These are phyloP conservation scores for Deroptyus accipitrinus DNA, from an alignment of 2,113 vertebrate genomes.

Conservation along the genomic window DNA sequence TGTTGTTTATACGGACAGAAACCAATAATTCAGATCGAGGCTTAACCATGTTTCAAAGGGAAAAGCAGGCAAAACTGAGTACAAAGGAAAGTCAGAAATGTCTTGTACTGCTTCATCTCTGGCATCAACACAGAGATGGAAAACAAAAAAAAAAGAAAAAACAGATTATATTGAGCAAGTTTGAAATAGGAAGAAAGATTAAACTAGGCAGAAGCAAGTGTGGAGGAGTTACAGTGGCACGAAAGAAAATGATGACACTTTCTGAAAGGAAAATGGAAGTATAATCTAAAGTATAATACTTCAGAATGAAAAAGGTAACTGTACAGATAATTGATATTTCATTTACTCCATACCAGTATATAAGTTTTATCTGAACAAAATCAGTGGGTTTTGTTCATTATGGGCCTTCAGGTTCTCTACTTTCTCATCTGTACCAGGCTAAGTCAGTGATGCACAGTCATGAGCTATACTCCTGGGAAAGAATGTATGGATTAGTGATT, in stretches of 20 bases:
- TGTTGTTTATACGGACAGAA: not conserved
- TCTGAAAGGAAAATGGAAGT: not conserved
- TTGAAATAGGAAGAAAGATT: slow-evolving; percentile 1
- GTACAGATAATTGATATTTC: not conserved
- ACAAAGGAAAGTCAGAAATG: not conserved
- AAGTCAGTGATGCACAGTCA: not conserved
- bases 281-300: not conserved
- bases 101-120: not conserved
- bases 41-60: not conserved
- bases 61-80: not conserved
- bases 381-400: not conserved
- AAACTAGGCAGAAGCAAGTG: not conserved
- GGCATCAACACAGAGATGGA: not conserved
- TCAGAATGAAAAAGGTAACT: not conserved
- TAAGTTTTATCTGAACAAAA: not conserved
- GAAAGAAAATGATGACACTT: not conserved
- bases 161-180: not conserved
- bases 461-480: not conserved
- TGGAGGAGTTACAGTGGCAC: not conserved
- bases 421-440: not conserved
- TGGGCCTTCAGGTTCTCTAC: not conserved
- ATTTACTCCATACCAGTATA: not conserved
- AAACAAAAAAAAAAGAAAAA: not conserved
- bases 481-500: not conserved
- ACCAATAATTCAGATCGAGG: not conserved